phyloP scores from a whole-genome alignment of 1,140 invertebrate genomes.

The Penaeus vannamei region DNA sequence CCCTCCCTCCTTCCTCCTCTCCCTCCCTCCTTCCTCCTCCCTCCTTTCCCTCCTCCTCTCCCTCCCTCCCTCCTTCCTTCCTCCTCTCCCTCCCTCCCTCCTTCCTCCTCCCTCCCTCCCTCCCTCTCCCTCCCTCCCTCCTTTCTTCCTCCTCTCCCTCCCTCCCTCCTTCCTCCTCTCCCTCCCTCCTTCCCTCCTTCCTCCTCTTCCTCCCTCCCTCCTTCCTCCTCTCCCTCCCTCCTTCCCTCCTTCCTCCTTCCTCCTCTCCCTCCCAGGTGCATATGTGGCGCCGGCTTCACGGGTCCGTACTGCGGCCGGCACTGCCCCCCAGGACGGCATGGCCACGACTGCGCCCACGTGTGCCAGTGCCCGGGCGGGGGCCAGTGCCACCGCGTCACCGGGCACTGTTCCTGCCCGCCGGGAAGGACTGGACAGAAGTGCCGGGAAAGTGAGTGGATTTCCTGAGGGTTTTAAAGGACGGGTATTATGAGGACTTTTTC shows the following conservation, averaged over 20 bases:
- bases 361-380: slow-evolving; percentile 87
- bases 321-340: slow-evolving; percentile 78
- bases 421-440: slow-evolving; percentile 88
- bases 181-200: too few relatives aligned
- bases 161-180: neutral
- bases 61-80: too few relatives aligned
- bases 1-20: too few relatives aligned
- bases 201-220: neutral
- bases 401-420: slow-evolving; percentile 83
- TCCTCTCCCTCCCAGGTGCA: slow-evolving; percentile 72
- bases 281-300: slow-evolving; percentile 80
- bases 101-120: too few relatives aligned
- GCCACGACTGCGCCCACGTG: slow-evolving; percentile 81
- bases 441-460: slow-evolving; percentile 73
- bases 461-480: neutral
- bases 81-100: too few relatives aligned
- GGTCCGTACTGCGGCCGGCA: slow-evolving; percentile 81
- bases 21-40: too few relatives aligned
- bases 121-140: neutral
- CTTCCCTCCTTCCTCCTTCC: neutral
- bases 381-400: slow-evolving; percentile 86
- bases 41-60: too few relatives aligned
- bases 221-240: neutral
- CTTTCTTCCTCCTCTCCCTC: neutral
- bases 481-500: neutral